Evolutionary conservation across 2,113 vertebrate species (phyloP), one percentile per base, ranked within the genome.

Genomic region (Scophthalmus maximus): DNA sequence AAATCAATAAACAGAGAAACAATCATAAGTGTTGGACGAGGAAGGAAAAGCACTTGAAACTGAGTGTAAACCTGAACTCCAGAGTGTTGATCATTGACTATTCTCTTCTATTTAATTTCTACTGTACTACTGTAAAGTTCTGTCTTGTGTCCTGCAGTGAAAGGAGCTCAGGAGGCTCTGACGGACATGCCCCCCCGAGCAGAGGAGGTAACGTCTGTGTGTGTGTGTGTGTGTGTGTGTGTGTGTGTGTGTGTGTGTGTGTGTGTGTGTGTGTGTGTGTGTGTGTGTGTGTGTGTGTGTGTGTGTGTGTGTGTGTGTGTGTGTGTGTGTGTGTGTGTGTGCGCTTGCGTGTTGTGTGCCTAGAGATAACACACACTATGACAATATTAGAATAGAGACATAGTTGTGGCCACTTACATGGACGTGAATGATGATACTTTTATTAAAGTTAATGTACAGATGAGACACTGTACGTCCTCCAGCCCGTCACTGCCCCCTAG

Each of bases 171-270:
- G 78, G 97, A 97, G 52, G 91, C 97, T 0, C 88, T 99, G 82
- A 98, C 96, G 0, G 96, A 98, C 62, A 98, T 99, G 97, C 97
- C 97, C 0, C 97, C 97, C 0, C 88, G 97, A 73, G 94, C 97
- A 0, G 96, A 98, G 53, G 96, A 98, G 94, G 95, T 95, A 89
- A n/a, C n/a, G n/a, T n/a, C n/a, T 59, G 11, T 51, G 4, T 12
- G 8, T 49, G 29, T 26, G 52, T 44, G 40, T 57, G 46, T 65
- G 36, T 61, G 29, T 56, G 6, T 44, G 27, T 62, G 38, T 36
- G 15, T 73, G 44, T 74, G 50, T 52, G 34, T 38, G 23, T n/a
- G n/a, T n/a, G n/a, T n/a, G n/a, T n/a, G n/a, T n/a, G n/a, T n/a
- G n/a, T n/a, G n/a, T n/a, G n/a, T n/a, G n/a, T n/a, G n/a, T n/a